These are phyloP conservation scores for Tetramorium simillimum DNA, from an alignment of 1,140 invertebrate genomes.

Conservation along the genomic window DNA sequence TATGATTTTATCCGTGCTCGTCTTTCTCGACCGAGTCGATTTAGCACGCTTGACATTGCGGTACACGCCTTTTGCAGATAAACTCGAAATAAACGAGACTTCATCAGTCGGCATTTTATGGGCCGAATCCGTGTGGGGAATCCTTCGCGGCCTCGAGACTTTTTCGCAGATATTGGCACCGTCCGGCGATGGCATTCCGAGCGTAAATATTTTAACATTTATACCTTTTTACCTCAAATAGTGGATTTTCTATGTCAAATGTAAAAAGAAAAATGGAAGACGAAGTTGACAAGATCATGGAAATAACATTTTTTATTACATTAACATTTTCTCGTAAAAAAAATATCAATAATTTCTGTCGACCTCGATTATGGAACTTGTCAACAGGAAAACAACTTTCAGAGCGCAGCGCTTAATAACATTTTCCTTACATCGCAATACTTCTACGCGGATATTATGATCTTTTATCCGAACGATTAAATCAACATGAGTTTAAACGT, in stretches of 20 bases:
- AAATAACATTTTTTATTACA: background rate
- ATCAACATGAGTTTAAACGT: background rate
- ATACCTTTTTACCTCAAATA: background rate
- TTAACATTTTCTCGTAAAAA: background rate
- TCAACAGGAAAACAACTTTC: slow-evolving; percentile 15
- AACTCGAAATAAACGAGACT: slow-evolving; percentile 75
- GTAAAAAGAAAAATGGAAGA: background rate
- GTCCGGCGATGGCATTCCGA: slow-evolving; percentile 78
- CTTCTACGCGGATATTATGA: background rate
- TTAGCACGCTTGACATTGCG: background rate
- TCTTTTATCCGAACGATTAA: background rate
- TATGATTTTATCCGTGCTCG: slow-evolving; percentile 10
- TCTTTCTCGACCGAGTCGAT: background rate
- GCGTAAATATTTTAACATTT: slow-evolving; percentile 78
- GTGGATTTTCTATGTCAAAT: background rate
- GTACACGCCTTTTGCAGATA: slow-evolving; percentile 75
- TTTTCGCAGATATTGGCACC: slow-evolving; percentile 90
- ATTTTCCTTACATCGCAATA: background rate
- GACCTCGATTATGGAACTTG: background rate
- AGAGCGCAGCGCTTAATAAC: background rate
- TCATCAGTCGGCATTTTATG: slow-evolving; percentile 75
- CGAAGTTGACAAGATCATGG: background rate
- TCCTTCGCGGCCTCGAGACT: slow-evolving; percentile 92
- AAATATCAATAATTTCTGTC: background rate
- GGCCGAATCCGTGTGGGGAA: slow-evolving; percentile 90